Base-by-base conservation (phyloP, 1,140 invertebrate genomes). In the Zaprionus ghesquierei region DNA sequence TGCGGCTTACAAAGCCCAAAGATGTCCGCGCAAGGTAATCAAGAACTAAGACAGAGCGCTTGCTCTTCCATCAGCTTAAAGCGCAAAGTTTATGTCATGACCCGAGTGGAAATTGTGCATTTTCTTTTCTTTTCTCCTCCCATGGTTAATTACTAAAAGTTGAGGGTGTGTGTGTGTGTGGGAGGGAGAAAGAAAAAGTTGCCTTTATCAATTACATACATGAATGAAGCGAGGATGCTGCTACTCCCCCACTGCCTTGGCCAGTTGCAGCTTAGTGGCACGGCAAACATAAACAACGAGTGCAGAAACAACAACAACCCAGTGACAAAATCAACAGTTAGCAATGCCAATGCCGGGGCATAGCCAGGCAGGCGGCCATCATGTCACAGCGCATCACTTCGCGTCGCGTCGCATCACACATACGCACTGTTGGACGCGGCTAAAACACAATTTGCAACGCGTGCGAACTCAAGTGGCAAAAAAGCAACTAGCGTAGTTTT, bases 181-280 rank as follows among this genome's bases (percentile, higher is more conserved):
- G 29, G 56, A 15, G 35, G 35, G 33, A 29, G 38, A 51, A 22
- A 59, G 23, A 49, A 23, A 20, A 27, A 70, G 66, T 73, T 81
- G 51, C 68, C 51, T 81, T 81, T 77, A 81, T 81, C 79, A 81
- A 81, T 81, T 77, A 81, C 78, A 81, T 69, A 68, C 69, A 73
- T 64, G 73, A 29, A 44, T 75, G 61, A 27, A 27, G 20, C n/a
- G 31, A n/a, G 25, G 10, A 25, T 8, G 13, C 55, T 41, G 46
- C 46, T 23, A 2, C 13, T 35, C 23, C 13, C 12, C 6, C 35
- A 15, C 35, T 6, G n/a, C 5, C 35, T n/a, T 13, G 5, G 35
- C 35, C 35, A 15, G 35, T n/a, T 41, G 35, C 35, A 46, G 75
- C 55, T 56, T 63, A 75, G 56, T 69, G 70, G 60, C 78, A 80